phyloP scores from a whole-genome alignment of 2,113 vertebrate genomes.

The Lycaon pictus region DNA sequence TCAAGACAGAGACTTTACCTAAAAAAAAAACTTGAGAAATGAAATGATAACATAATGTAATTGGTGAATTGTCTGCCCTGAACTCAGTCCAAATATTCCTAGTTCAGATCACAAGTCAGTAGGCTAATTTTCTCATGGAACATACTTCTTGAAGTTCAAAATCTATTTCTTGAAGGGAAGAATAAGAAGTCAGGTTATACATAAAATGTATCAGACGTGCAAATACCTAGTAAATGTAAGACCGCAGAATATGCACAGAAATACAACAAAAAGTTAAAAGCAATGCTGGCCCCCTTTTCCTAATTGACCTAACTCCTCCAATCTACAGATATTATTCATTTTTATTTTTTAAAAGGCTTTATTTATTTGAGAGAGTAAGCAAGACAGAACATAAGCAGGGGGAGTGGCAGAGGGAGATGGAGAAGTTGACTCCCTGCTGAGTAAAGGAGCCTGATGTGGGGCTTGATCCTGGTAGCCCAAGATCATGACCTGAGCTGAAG shows the following conservation, averaged over 20 bases:
- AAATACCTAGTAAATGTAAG: background rate
- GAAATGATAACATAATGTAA: background rate
- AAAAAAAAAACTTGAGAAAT: slow-evolving; percentile 2
- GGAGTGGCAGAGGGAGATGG: no score
- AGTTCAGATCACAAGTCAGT: background rate
- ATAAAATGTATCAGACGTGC: background rate
- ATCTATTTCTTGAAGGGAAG: background rate
- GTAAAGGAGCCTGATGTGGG: no score
- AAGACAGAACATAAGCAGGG: no score
- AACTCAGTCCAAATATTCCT: background rate
- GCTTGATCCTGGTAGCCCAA: no score
- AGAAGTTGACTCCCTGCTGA: no score
- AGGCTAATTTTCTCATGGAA: background rate
- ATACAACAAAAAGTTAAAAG: background rate
- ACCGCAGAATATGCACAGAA: background rate
- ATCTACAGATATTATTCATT: background rate
- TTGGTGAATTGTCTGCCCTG: background rate
- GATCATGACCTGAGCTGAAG: no score
- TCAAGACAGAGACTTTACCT: background rate
- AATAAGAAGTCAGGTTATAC: slow-evolving; percentile 6
- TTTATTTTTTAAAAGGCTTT: no score
- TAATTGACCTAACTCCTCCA: background rate
- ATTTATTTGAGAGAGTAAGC: no score
- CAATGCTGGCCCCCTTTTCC: background rate
- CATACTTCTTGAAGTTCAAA: background rate